Conservation (phyloP, 2,113 vertebrate species). For the Chascanopsetta lugubris region DNA sequence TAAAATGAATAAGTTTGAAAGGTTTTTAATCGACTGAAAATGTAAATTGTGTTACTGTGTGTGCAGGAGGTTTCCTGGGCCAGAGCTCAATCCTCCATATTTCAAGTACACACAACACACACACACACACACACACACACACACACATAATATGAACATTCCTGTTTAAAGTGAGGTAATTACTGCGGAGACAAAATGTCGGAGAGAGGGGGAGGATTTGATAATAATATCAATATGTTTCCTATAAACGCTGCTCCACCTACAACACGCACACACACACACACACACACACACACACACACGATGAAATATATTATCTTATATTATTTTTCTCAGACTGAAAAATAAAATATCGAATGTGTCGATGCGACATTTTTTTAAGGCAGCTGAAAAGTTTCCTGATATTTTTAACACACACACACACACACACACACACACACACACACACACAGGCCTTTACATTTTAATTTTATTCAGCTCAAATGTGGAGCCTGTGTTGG, state of each 20-base stretch:
- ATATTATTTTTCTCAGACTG: not conserved
- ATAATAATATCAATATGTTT: constrained; percentile 74
- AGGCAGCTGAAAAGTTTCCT: constrained; percentile 66
- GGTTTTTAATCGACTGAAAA: not conserved
- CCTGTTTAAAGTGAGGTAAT: constrained; percentile 65
- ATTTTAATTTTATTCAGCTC: constrained; percentile 41
- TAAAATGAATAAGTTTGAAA: too few relatives aligned
- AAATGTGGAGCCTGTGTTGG: constrained; percentile 28
- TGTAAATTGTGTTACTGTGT: not conserved
- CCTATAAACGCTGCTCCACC: constrained; percentile 68
- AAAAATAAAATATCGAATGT: constrained; percentile 44
- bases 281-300: constrained; percentile 6
- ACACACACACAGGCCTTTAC: constrained; percentile 11
- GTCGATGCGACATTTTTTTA: constrained; percentile 27
- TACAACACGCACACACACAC: constrained; percentile 39
- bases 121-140: constrained; percentile 1
- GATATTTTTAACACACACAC: constrained; percentile 41
- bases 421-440: too few relatives aligned
- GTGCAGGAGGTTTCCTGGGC: constrained; percentile 36
- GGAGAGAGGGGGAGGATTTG: constrained; percentile 41
- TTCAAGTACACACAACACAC: constrained; percentile 50
- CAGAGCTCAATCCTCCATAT: constrained; percentile 40
- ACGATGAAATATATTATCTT: too few relatives aligned
- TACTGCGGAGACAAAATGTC: constrained; percentile 76
- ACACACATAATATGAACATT: constrained; percentile 65